phyloP scores from a whole-genome alignment of 2,113 vertebrate genomes.

The Elachura formosa region DNA sequence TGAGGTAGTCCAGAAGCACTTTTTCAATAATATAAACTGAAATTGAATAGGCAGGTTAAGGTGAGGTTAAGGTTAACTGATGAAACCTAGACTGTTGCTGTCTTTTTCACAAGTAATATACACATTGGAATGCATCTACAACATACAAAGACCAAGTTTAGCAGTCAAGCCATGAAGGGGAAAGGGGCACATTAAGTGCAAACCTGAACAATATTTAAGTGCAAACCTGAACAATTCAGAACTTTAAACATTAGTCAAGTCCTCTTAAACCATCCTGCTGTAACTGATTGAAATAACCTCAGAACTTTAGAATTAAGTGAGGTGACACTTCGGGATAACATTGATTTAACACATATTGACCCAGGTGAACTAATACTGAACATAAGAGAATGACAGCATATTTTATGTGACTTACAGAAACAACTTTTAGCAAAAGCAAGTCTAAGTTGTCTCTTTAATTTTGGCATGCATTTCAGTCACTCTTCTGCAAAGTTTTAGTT shows the following conservation, averaged over 20 bases:
- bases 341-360: neutral
- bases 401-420: neutral
- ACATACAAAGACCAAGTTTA: neutral
- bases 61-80: neutral
- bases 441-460: neutral
- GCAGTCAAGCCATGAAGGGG: neutral
- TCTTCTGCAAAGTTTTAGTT: neutral
- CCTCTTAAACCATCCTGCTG: neutral
- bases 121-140: neutral
- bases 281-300: neutral
- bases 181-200: neutral
- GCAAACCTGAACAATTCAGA: neutral
- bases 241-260: neutral
- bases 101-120: neutral
- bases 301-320: neutral
- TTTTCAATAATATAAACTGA: neutral
- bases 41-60: neutral
- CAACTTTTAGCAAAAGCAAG: neutral
- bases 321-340: neutral
- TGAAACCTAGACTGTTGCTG: neutral
- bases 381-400: neutral
- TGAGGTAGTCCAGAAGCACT: neutral
- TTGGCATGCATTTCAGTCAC: neutral
- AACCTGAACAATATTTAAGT: neutral
- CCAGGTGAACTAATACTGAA: neutral